These are phyloP conservation scores for Conus canariensis DNA, from an alignment of 2,888 invertebrate genomes.

Conservation along the genomic window DNA sequence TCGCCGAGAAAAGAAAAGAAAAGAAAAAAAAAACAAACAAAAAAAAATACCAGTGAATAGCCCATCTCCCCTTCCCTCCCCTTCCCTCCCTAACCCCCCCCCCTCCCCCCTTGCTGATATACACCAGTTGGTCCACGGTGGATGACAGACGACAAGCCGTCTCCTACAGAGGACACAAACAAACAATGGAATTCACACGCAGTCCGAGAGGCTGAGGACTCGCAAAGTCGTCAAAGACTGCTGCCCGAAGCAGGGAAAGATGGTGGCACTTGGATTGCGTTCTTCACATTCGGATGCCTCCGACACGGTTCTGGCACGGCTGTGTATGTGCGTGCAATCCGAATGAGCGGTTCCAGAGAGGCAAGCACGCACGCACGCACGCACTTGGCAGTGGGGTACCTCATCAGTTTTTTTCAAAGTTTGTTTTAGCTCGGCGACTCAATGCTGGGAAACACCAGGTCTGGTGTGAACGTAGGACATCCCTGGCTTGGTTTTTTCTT, in stretches of 20 bases:
- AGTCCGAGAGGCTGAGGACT: background rate
- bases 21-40: background rate
- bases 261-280: background rate
- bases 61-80: no score
- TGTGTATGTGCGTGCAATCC: no score
- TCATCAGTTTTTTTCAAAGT: no score
- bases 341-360: no score
- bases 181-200: background rate
- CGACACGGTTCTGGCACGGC: no score
- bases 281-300: background rate
- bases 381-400: no score
- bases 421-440: no score
- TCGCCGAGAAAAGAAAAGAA: background rate
- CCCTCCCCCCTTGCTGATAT: background rate
- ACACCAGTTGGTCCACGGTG: background rate
- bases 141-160: background rate
- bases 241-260: slow-evolving; percentile 21
- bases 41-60: background rate
- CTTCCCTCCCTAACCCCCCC: no score
- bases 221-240: background rate
- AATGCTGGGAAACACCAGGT: no score
- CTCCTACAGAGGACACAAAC: background rate
- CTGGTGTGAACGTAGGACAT: no score
- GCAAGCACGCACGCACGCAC: no score
- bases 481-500: no score